phyloP scores from a whole-genome alignment of 2,113 vertebrate species.

The Apodemus sylvaticus region DNA sequence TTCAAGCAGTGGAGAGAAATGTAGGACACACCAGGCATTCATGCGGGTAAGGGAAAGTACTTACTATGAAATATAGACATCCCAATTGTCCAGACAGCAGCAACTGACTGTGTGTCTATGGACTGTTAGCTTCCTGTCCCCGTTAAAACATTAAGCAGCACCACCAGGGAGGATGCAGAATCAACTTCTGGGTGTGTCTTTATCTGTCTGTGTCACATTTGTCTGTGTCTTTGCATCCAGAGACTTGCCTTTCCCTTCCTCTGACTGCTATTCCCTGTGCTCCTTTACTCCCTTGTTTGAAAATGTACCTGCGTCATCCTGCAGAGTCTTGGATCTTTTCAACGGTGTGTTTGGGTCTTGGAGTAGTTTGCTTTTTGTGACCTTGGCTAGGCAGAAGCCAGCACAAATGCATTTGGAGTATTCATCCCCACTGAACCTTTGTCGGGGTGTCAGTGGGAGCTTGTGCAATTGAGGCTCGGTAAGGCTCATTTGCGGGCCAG shows the following conservation, averaged over 20 bases:
- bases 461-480: background rate
- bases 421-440: slow-evolving; percentile 4
- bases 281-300: background rate
- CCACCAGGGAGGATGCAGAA: background rate
- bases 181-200: background rate
- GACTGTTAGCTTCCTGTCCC: background rate
- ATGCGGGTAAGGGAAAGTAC: slow-evolving; percentile 90
- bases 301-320: background rate
- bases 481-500: slow-evolving; percentile 42
- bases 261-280: background rate
- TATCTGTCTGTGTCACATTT: background rate
- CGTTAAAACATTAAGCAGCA: background rate
- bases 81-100: background rate
- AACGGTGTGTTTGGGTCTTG: background rate
- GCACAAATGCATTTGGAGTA: background rate
- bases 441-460: slow-evolving; percentile 22
- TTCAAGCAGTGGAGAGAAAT: slow-evolving; percentile 80
- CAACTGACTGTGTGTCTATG: slow-evolving; percentile 26
- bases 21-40: slow-evolving; percentile 89
- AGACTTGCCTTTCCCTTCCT: slow-evolving; percentile 9
- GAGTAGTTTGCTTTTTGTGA: background rate
- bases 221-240: background rate
- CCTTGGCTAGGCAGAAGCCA: slow-evolving; percentile 20
- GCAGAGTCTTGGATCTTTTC: background rate
- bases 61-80: background rate